Base-by-base conservation (phyloP, 2,888 invertebrate genomes). In the Temnothorax unifasciatus region DNA sequence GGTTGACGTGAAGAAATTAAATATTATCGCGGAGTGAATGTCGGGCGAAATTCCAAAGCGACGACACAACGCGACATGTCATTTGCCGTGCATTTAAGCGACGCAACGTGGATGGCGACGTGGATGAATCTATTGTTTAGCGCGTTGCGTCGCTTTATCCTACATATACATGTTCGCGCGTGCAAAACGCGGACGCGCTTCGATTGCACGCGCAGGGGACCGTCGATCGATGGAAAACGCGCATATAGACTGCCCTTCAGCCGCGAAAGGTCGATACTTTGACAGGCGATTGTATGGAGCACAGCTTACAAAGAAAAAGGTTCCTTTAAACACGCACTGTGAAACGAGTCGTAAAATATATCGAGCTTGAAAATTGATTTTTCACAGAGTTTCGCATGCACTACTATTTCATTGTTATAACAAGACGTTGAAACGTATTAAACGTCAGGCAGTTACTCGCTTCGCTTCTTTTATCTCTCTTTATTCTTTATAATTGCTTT, bases 71-170 rank as follows among this genome's bases (percentile, higher is more conserved):
- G 66, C 41, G 68, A 68, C 59, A 18, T 81, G 79, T 81, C 71
- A 81, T 71, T 81, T 71, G 71, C 79, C 79, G 79, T 81, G 79
- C 71, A 61, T 81, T 79, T 81, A 71, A 81, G 47, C 57, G 59
- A 59, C 64, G 76, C 76, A 64, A 64, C 64, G 75, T 21, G 71
- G 44, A 63, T 21, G 71, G 44, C 66, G 68, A 68, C 68, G 77
- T 61, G 79, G 79, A 59, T 71, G 71, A 59, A 59, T 81, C 79
- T 81, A 81, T 81, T 81, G 79, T 81, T 71, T 81, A 81, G 59
- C 59, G 44, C 66, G 15, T 44, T 6, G 77, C 69, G 15, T 44
- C 68, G 21, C 71, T 81, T 81, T 81, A 47, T 81, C 34, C 71
- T 34, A 34, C 6, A 34, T 25, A 38, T 3, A 21, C 15, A 29